Evolutionary conservation across 2,797 vertebrate genomes (phyloP), one percentile per base, ranked within the genome.

Genomic region (Fistularia commersonii): DNA sequence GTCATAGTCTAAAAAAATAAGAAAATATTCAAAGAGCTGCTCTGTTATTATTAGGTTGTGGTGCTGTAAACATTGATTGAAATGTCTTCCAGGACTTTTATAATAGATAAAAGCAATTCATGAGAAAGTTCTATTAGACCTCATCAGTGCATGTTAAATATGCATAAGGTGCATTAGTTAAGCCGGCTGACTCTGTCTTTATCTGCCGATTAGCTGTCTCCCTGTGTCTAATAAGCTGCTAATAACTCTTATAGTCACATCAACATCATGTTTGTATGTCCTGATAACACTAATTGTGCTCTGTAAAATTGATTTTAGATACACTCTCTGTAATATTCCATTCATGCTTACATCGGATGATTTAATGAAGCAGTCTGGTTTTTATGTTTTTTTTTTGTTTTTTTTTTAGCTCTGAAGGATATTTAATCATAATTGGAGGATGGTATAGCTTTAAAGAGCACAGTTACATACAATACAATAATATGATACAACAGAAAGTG

Each of bases 261-360:
- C 63, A 75, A 72, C 76, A 64, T 42, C 43, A 61, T 79, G 72
- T 81, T 76, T 59, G 48, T 65, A 44, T 76, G 77, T 72, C 57
- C 63, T 57, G 74, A 85, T 83, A 78, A 72, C 69, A 51, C 76
- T 86, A 82, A 86, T 76, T 66, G 61, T 69, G 70, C 60, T 72
- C 11, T 57, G 50, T 74, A 9, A 84, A 87, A 87, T 77, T 85
- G 74, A 84, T 86, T 81, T 57, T 64, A 64, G 50, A 70, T 66
- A 46, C 58, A 31, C 43, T 69, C 59, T 61, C 45, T 48, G 72
- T 71, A 65, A 57, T 61, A 45, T 64, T 76, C 71, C 38, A 57
- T 68, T 79, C 68, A 68, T 38, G 61, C 53, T 37, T 23, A 9
- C 41, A 13, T 9, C 37, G 53, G 48, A 47, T 56, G 34, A 23